Evolutionary conservation across 1,140 invertebrate genomes (phyloP), one percentile per base, ranked within the genome.

Genomic region (Sesamia nonagrioides): DNA sequence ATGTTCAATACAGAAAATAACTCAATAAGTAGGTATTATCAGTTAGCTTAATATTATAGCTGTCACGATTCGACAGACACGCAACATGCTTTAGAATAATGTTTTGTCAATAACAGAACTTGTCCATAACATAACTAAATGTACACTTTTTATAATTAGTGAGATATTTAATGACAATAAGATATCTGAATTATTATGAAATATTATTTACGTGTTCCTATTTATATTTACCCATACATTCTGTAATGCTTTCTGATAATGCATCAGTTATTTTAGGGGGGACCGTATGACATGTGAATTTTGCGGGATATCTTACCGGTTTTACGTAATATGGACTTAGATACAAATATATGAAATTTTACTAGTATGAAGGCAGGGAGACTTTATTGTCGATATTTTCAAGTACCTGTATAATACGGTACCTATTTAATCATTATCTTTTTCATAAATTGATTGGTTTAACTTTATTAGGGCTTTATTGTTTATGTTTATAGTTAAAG

Each of bases 81-180:
- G 88, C 89, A 90, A 89, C 88, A 92, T 92, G 90, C 89, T 84
- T 88, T 88, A 87, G 72, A 85, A 84, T 76, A 82, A 84, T 84
- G 82, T 90, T 90, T 88, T 88, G 85, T 86, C 81, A 76, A 79
- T 87, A 91, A 89, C 85, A 88, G 79, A 91, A 89, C 78, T 79
- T 84, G 82, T 69, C 75, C 77, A 86, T 82, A 85, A 83, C 77
- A 87, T 76, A 86, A 81, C 72, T 82, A 77, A 83, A 76, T 73
- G 80, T 82, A 80, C 77, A 84, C 78, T 79, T 79, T 81, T 58
- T 78, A 77, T 54, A 56, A 56, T 66, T 71, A 52, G 73, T 68
- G 63, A 60, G 63, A 76, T 79, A 80, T 71, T 74, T 75, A 58
- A 54, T 80, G 69, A 76, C 63, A 13, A 76, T 76, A 73, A 73